Conservation (phyloP, 2,888 invertebrate genomes). For the Tricholauxania praeusta region DNA sequence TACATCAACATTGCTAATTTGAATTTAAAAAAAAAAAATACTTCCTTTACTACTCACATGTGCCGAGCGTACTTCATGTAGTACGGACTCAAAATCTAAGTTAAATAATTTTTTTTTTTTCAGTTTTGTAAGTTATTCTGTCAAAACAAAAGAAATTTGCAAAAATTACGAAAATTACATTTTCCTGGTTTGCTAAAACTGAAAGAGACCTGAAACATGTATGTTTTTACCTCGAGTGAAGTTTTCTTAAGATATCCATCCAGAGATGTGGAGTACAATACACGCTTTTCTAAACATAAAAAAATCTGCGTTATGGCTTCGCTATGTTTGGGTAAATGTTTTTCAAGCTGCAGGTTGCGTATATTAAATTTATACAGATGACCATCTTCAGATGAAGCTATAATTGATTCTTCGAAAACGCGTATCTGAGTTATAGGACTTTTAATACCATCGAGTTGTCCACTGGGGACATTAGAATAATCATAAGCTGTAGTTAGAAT, state of each 20-base stretch:
- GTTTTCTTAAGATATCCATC: conserved; percentile 66
- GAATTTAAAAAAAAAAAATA: too few relatives aligned
- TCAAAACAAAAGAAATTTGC: too few relatives aligned
- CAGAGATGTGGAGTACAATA: conserved; percentile 63
- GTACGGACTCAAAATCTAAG: too few relatives aligned
- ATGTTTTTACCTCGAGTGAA: conserved; percentile 57
- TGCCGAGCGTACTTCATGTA: too few relatives aligned
- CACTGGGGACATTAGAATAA: conserved; percentile 51
- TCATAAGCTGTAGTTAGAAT: conserved; percentile 20
- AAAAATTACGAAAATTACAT: too few relatives aligned
- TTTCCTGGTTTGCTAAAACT: background rate
- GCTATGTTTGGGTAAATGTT: conserved; percentile 63
- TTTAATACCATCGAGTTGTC: conserved; percentile 53
- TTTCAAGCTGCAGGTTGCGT: conserved; percentile 55
- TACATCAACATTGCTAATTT: too few relatives aligned
- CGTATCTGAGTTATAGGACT: conserved; percentile 62
- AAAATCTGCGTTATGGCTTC: conserved; percentile 64
- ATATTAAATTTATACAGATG: conserved; percentile 64
- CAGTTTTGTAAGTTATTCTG: too few relatives aligned
- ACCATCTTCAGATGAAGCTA: conserved; percentile 66
- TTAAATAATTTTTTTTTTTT: too few relatives aligned
- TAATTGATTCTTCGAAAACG: conserved; percentile 56
- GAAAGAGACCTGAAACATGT: conserved; percentile 13
- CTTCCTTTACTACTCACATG: too few relatives aligned
- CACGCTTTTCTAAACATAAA: conserved; percentile 54